phyloP scores from a whole-genome alignment of 2,888 invertebrate genomes.

The Hipparchia sbordonii region DNA sequence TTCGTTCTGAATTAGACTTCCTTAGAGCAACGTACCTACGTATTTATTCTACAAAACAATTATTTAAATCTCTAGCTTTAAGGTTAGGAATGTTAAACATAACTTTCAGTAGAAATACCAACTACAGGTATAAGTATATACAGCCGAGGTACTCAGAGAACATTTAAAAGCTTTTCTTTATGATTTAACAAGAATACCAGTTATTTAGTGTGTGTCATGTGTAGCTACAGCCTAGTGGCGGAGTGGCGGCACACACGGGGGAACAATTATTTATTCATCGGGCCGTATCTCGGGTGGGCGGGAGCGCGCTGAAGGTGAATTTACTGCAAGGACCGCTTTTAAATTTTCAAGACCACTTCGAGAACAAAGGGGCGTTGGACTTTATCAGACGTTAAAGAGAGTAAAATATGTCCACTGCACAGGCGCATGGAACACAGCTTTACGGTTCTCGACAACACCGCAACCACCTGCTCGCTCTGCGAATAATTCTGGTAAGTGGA shows the following conservation, averaged over 20 bases:
- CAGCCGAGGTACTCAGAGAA: no score
- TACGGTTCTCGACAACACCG: conserved; percentile 52
- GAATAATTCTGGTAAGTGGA: not conserved
- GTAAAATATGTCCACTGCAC: conserved; percentile 73
- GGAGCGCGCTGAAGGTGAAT: conserved; percentile 57
- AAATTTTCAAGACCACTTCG: conserved; percentile 69
- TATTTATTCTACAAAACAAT: no score
- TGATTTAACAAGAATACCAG: not conserved
- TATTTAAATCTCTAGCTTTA: no score
- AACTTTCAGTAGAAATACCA: no score
- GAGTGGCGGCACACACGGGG: conserved; percentile 27
- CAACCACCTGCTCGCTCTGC: conserved; percentile 60
- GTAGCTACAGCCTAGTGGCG: not conserved
- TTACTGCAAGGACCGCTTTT: conserved; percentile 71
- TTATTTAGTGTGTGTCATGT: conserved; percentile 9
- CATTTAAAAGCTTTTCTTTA: no score
- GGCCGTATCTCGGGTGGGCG: conserved; percentile 54
- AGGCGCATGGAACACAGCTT: conserved; percentile 50
- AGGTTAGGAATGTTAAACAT: no score
- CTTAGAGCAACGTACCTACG: no score
- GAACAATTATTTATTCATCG: conserved; percentile 66
- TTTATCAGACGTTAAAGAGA: conserved; percentile 73
- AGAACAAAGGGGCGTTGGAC: conserved; percentile 69
- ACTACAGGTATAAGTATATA: no score
- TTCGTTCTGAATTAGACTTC: no score